Conservation (phyloP, 2,113 vertebrate genomes). For the Gymnorhina tibicen region DNA sequence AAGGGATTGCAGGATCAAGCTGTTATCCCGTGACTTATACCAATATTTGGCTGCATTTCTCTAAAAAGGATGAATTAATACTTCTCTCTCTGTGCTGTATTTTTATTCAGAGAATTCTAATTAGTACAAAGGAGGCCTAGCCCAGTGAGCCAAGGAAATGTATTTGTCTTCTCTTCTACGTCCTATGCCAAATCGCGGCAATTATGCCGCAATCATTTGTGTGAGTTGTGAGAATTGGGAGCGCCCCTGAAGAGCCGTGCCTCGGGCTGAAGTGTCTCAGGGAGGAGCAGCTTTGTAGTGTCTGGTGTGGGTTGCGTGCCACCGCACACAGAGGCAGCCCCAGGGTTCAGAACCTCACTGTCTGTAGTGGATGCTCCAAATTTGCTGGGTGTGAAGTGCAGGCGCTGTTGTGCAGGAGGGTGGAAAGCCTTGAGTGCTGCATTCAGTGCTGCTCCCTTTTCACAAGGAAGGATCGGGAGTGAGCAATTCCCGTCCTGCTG, state of each 20-base stretch:
- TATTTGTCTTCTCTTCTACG: neutral
- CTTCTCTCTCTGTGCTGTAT: neutral
- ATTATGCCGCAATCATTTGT: neutral
- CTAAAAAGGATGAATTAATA: slow-evolving; percentile 14
- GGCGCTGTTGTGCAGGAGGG: neutral
- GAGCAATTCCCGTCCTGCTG: neutral
- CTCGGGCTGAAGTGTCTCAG: neutral
- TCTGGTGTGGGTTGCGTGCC: neutral
- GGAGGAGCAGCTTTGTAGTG: neutral
- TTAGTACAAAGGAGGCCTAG: slow-evolving; percentile 7
- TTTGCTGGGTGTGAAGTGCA: neutral
- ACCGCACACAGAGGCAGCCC: neutral
- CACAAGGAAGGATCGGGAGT: neutral
- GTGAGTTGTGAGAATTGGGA: neutral
- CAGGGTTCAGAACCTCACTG: accelerated
- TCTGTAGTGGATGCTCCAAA: accelerated
- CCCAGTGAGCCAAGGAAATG: neutral
- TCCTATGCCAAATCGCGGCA: neutral
- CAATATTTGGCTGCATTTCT: slow-evolving; percentile 38
- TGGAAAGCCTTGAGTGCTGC: neutral
- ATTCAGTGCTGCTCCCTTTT: neutral
- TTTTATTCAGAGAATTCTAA: slow-evolving; percentile 40
- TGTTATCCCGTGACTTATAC: slow-evolving; percentile 29
- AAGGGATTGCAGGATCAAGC: slow-evolving; percentile 51
- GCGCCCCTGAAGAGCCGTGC: neutral